Evolutionary conservation across 2,797 vertebrate species (phyloP), one percentile per base, ranked within the genome.

Genomic region (Telmatherina bonti): DNA sequence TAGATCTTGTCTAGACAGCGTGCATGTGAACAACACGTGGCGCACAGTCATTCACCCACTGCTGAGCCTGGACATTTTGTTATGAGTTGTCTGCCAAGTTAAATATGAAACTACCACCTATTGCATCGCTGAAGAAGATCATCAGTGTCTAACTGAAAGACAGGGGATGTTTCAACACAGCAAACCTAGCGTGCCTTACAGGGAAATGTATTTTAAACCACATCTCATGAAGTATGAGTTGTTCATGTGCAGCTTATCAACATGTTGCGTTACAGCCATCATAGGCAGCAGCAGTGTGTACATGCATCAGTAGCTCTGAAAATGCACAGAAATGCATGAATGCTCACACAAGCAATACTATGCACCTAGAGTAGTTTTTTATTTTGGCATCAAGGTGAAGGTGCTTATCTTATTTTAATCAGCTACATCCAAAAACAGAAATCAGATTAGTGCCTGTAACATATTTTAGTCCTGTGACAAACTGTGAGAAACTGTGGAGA

Each of bases 401-500:
- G 82, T 87, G 82, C 77, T n/a, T 74, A 82, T 84, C 68, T 79
- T 35, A 59, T 72, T 70, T 70, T 69, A 82, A 91, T 86, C 88
- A 85, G 76, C 70, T 82, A 72, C 22, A 72, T 68, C 70, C 76
- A 87, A 73, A 85, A 75, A 83, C 67, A 76, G 63, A 82, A 76
- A 79, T 85, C 73, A 62, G 84, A 91, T 90, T 76, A 78, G 69
- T 27, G 61, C 54, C 63, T 85, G 57, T 74, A 74, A 70, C 73
- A 72, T 82, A 81, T 81, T 82, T 82, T 60, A 36, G 64, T 67
- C 55, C 55, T 15, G 68, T 60, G 10, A 79, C 41, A 84, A 88
- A 74, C 80, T 86, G 83, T 86, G 85, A 91, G 74, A 82, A 74
- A 60, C 52, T 70, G 36, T 68, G 52, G 81, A 63, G 72, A 38